Base-by-base conservation (phyloP, 2,888 invertebrate species). In the Encarsia formosa region DNA sequence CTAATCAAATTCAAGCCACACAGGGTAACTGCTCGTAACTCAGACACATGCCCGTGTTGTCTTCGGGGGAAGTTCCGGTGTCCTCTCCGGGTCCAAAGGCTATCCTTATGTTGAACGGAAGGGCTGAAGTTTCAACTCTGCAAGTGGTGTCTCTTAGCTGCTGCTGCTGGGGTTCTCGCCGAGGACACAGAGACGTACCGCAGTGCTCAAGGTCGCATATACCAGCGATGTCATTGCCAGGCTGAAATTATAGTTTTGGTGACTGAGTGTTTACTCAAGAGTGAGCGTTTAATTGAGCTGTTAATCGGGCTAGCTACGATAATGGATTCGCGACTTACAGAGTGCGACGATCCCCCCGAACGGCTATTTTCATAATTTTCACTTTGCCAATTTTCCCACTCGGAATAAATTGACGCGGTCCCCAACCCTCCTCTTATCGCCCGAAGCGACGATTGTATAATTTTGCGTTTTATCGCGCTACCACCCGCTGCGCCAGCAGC, bases 21-120 rank as follows among this genome's bases (percentile, higher is more conserved):
- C 90, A 91, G 39, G 84, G 81, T 60, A 85, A 71, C 73, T 90
- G 90, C 50, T 81, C 79, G 65, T 86, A 91, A 54, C 77, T 80
- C 41, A 91, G 70, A 64, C 91, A 91, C 77, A 87, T 87, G 20
- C 91, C 91, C 31, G 88, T 81, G 66, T 90, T 90, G 57, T 91
- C 88, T 59, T 91, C 91, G 0, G 88, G 84, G 31, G 81, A 84
- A 34, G 63, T 66, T 15, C 62, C 65, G 23, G 61, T 65, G 19
- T 81, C 80, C 61, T 85, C 85, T n/a, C 76, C 66, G 2, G 85
- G 80, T 0, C 89, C 90, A 68, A 91, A 90, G 65, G 87, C 85
- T 0, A 91, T 81, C 5, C 87, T 84, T 32, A 91, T 82, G 15
- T 85, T 84, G 71, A 90, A 91, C 0, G 91, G 91, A 0, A 84